Conservation (phyloP, 92 coral and sea anemone species). For the Metridium senile region DNA sequence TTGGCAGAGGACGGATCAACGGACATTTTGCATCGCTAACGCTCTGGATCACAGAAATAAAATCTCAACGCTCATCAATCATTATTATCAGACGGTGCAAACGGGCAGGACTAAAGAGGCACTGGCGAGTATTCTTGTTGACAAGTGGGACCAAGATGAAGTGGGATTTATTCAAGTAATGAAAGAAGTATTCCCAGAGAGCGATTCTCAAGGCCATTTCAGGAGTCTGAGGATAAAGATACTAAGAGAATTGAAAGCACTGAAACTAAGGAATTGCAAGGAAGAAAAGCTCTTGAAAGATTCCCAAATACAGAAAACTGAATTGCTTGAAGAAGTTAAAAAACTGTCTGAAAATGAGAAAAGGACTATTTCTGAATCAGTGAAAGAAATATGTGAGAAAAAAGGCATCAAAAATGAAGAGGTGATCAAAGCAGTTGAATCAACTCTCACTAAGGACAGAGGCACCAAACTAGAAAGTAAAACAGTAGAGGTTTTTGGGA, state of each 20-base stretch:
- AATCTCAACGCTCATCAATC: slow-evolving; percentile 48
- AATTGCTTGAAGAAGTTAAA: slow-evolving; percentile 48
- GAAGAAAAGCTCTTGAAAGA: slow-evolving; percentile 61
- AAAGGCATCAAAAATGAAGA: slow-evolving; percentile 52
- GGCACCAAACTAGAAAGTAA: slow-evolving; percentile 84
- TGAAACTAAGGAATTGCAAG: slow-evolving; percentile 42
- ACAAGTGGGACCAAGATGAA: slow-evolving; percentile 45
- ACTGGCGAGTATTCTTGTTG: slow-evolving; percentile 9
- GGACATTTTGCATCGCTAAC: slow-evolving; percentile 80
- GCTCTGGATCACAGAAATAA: slow-evolving; percentile 53
- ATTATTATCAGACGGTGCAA: slow-evolving; percentile 6
- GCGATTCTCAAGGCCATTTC: not conserved
- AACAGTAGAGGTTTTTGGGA: slow-evolving; percentile 69
- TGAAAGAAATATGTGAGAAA: slow-evolving; percentile 76
- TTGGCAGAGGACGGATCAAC: slow-evolving; percentile 78
- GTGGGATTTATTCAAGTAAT: slow-evolving; percentile 27
- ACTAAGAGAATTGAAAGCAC: slow-evolving; percentile 53
- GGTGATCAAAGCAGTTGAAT: slow-evolving; percentile 69
- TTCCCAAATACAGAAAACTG: slow-evolving; percentile 44
- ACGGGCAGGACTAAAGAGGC: slow-evolving; percentile 8
- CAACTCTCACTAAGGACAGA: slow-evolving; percentile 78
- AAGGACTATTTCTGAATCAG: slow-evolving; percentile 71
- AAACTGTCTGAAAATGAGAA: slow-evolving; percentile 75
- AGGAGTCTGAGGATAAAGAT: slow-evolving; percentile 27
- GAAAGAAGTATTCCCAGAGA: slow-evolving; percentile 36